These are phyloP conservation scores for Aurelia sp. DNA, from an alignment of 30 jellyfish, hydroid and myxozoan species.

Conservation along the genomic window DNA sequence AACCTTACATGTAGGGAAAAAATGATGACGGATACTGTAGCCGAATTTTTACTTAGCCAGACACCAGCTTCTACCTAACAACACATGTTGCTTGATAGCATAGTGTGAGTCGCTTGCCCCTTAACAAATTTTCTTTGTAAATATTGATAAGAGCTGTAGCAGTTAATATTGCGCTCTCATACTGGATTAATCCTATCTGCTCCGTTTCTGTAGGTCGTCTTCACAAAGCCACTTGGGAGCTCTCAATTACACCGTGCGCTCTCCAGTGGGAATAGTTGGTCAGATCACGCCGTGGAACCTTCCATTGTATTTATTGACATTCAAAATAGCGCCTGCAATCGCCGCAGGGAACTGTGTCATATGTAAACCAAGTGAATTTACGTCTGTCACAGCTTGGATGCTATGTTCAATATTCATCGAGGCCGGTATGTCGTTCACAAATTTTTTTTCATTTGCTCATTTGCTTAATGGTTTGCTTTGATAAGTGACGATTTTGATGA, in stretches of 20 bases:
- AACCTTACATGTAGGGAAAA: too few species aligned
- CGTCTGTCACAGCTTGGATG: constrained; percentile 96
- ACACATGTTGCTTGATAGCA: too few species aligned
- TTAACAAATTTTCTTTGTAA: too few species aligned
- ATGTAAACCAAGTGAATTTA: constrained; percentile 91
- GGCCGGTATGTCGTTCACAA: constrained; percentile 60
- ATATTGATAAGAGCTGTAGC: too few species aligned
- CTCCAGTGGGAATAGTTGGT: constrained; percentile 88
- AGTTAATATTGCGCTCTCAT: too few species aligned
- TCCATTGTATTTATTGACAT: constrained; percentile 76
- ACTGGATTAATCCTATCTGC: too few species aligned
- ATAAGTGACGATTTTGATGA: neutral
- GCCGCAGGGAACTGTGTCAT: constrained; percentile 90
- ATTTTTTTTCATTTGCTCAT: neutral
- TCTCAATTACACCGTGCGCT: constrained; percentile 70
- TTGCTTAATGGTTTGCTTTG: neutral
- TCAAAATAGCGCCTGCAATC: constrained; percentile 91
- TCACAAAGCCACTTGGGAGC: constrained; percentile 73
- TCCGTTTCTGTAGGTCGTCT: constrained; percentile 46
- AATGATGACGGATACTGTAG: too few species aligned
- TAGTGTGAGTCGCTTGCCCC: too few species aligned
- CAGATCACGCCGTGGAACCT: constrained; percentile 93
- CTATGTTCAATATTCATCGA: constrained; percentile 63
- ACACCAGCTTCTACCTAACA: too few species aligned
- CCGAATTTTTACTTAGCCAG: too few species aligned